Evolutionary conservation across 2,113 vertebrate species (phyloP), one percentile per base, ranked within the genome.

Genomic region (Campylomormyrus numenius): DNA sequence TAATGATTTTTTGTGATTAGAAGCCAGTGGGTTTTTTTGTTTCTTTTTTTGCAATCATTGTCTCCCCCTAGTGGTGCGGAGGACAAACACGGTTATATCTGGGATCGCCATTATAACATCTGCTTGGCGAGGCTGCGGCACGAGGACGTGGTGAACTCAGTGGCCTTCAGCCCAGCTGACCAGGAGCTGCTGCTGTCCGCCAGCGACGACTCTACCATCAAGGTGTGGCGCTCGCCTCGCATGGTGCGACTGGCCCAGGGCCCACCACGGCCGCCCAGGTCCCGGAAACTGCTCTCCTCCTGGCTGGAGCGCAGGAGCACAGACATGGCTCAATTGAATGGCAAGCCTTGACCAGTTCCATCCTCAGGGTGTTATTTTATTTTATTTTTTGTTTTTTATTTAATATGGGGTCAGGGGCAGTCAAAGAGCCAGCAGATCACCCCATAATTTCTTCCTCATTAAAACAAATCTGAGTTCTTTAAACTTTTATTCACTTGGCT

Each of bases 91-190:
- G 98, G 98, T 91, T 99, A 99, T 94, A 97, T 99, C 95, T 99
- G 98, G 98, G 98, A 99, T 93, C 97, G 98, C 0, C 98, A 99
- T 93, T 99, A 99, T 90, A 97, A 97, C 94, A 97, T 98, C 96
- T 99, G 98, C 89, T 92, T 99, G 93, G 98, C 98, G 0, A 97
- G 96, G 2, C 95, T 99, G 93, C 97, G 95, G 3, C 98, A 99
- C 0, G 95, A 97, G 1, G 98, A 99, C 0, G 98, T 99, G 94
- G 98, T 99, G 90, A 99, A 99, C 95, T 98, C 98, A 0, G 98
- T 99, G 94, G 98, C 96, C 0, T 99, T 99, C 95, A 98, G 97
- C 94, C 97, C 98, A 0, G 95, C 96, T 0, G 97, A 99, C 93
- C 98, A 99, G 95, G 98, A 99, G 95, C 96, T 99, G 88, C 94